A percentile compares a stretch with the other conserved stretches of the same genome.
Evolutionary conservation across 2,888 invertebrate species (phyloP).

Genomic region (Plagodis pulveraria): DNA sequence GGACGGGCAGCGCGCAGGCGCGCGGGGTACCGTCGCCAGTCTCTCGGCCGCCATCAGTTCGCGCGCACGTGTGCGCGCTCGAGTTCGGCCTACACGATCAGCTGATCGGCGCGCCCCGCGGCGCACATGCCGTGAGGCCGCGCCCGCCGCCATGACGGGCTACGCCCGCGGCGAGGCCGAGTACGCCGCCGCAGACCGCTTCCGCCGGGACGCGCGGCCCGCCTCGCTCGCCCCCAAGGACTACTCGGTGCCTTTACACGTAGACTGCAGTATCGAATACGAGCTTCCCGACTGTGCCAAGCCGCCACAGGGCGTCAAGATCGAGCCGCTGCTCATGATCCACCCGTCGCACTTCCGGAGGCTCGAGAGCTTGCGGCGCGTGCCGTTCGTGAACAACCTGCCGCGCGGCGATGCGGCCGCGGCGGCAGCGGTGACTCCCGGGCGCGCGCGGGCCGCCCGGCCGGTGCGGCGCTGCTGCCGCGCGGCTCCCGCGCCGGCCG

Average conservation of each 20-base stretch:
- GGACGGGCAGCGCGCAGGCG: slow-evolving; percentile 59
- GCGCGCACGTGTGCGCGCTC: slow-evolving; percentile 71
- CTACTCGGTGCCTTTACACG: slow-evolving; percentile 94
- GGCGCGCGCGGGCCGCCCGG: slow-evolving; percentile 51
- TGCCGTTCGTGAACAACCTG: slow-evolving; percentile 93
- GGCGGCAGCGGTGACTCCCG: slow-evolving; percentile 47
- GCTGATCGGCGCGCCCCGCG: slow-evolving; percentile 79
- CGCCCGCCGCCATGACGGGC: slow-evolving; percentile 80
- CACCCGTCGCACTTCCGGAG: slow-evolving; percentile 95
- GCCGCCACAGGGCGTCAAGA: slow-evolving; percentile 92
- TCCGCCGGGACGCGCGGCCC: slow-evolving; percentile 76
- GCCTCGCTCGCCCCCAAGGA: slow-evolving; percentile 88
- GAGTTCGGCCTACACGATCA: slow-evolving; percentile 60
- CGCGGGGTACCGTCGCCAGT: slow-evolving; percentile 61
- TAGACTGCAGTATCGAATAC: slow-evolving; percentile 96
- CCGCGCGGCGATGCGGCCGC: slow-evolving; percentile 81
- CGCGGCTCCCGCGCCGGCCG: slow-evolving; percentile 50
- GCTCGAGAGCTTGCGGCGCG: slow-evolving; percentile 92
- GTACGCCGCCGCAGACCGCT: slow-evolving; percentile 79
- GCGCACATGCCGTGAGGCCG: slow-evolving; percentile 81
- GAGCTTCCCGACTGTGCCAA: slow-evolving; percentile 95
- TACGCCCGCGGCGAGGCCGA: slow-evolving; percentile 80
- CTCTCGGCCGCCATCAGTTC: slow-evolving; percentile 63
- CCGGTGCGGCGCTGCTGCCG: slow-evolving; percentile 58
- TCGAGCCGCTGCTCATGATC: slow-evolving; percentile 94